These are phyloP conservation scores for Xiphophorus birchmanni DNA, from an alignment of 2,797 vertebrate species.

Conservation along the genomic window DNA sequence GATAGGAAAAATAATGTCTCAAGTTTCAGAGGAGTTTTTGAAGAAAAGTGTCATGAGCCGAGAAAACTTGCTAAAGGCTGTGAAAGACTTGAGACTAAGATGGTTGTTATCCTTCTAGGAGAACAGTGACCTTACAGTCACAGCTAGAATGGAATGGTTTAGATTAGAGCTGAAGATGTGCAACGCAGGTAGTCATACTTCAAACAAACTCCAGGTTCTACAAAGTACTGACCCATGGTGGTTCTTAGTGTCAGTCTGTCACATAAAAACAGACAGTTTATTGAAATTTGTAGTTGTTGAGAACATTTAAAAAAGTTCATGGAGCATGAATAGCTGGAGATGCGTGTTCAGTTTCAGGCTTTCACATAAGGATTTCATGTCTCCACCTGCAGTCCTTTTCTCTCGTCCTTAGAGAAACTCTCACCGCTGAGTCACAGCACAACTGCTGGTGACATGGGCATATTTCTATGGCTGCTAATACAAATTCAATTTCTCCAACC, in stretches of 20 bases:
- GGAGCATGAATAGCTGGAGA: background rate
- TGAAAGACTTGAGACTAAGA: background rate
- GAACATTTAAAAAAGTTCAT: background rate
- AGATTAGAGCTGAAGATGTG: background rate
- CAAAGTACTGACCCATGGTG: background rate
- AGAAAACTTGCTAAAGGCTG: background rate
- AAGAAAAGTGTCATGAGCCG: background rate
- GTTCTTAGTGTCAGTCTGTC: too few relatives aligned
- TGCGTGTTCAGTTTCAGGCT: background rate
- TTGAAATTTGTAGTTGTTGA: background rate
- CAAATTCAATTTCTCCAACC: conserved; percentile 31
- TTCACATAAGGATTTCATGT: conserved; percentile 21
- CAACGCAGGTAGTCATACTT: background rate
- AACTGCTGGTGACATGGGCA: conserved; percentile 8
- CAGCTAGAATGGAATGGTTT: background rate
- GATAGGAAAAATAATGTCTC: background rate
- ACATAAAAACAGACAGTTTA: background rate
- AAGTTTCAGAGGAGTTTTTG: background rate
- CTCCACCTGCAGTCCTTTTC: background rate
- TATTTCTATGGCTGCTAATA: background rate
- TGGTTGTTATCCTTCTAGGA: background rate
- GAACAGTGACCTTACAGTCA: background rate
- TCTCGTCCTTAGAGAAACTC: conserved; percentile 14
- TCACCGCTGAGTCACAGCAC: conserved; percentile 6
- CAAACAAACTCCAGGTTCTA: background rate